phyloP scores from a whole-genome alignment of 2,888 invertebrate species.

The Anorthoa munda region DNA sequence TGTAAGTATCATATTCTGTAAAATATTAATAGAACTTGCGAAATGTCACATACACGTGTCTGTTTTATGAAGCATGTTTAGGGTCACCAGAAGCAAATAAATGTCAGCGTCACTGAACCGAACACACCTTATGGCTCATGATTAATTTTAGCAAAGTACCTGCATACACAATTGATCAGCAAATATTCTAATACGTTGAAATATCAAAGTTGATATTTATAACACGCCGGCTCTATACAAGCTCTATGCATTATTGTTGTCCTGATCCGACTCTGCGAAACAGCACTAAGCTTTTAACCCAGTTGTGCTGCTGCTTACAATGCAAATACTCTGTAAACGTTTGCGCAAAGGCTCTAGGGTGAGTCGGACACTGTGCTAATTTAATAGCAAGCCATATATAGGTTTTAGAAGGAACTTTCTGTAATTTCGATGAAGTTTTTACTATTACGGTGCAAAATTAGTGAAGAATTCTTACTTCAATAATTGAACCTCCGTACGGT shows the following conservation, averaged over 20 bases:
- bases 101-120: constrained; percentile 47
- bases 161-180: constrained; percentile 14
- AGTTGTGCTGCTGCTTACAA: constrained; percentile 76
- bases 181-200: constrained; percentile 8
- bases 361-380: constrained; percentile 71
- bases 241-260: constrained; percentile 63
- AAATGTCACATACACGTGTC: constrained; percentile 50
- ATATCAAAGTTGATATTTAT: constrained; percentile 28
- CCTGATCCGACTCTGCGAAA: constrained; percentile 68
- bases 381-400: constrained; percentile 53
- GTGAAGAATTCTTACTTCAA: constrained; percentile 52
- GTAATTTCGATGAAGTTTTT: constrained; percentile 62
- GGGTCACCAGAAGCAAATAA: constrained; percentile 51
- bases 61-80: constrained; percentile 40
- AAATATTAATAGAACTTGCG: constrained; percentile 43
- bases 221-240: constrained; percentile 37
- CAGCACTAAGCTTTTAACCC: constrained; percentile 86
- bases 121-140: constrained; percentile 34
- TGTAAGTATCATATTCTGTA: constrained; percentile 14
- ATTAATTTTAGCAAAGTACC: constrained; percentile 52
- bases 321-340: constrained; percentile 80
- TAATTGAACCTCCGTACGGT: constrained; percentile 44
- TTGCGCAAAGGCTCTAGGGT: constrained; percentile 69
- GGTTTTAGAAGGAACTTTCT: constrained; percentile 45
- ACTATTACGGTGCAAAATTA: constrained; percentile 65